A percentile compares a stretch with the other conserved stretches of the same genome.
phyloP scores from a whole-genome alignment of 2,113 vertebrate genomes.

The Epinephelus cyanopodus region DNA sequence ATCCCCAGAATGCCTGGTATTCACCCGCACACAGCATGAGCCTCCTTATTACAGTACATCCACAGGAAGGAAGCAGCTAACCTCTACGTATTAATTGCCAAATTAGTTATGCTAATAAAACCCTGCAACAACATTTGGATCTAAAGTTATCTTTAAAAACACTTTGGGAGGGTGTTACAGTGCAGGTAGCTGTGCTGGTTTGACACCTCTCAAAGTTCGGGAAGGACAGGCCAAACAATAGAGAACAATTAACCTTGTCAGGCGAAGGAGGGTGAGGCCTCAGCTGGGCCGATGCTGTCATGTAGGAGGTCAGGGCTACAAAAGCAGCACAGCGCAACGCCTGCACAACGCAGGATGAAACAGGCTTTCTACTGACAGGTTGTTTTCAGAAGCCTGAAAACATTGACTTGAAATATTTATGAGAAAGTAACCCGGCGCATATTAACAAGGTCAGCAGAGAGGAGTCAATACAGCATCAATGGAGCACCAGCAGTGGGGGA shows the following conservation, averaged over 20 bases:
- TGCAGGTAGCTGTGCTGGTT: conserved; percentile 46
- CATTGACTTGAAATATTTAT: conserved; percentile 84
- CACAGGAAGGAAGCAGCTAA: not conserved
- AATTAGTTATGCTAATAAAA: conserved; percentile 55
- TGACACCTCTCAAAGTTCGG: conserved; percentile 65
- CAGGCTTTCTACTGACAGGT: conserved; percentile 77
- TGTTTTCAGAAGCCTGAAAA: conserved; percentile 81
- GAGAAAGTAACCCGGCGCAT: conserved; percentile 79
- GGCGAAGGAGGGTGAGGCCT: conserved; percentile 65
- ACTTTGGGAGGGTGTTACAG: conserved; percentile 25
- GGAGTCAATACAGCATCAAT: conserved; percentile 70
- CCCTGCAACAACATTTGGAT: conserved; percentile 49
- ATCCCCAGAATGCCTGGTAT: conserved; percentile 30
- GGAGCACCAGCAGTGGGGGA: conserved; percentile 46
- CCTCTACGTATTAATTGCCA: conserved; percentile 36
- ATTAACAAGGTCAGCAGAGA: conserved; percentile 79
- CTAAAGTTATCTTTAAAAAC: conserved; percentile 34
- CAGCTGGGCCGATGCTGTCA: conserved; percentile 64
- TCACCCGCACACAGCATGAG: not conserved
- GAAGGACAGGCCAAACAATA: conserved; percentile 69
- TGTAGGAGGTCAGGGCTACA: conserved; percentile 76
- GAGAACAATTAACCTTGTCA: conserved; percentile 81
- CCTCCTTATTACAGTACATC: not conserved
- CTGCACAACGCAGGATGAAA: conserved; percentile 63
- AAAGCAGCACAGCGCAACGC: conserved; percentile 60